A percentile compares a stretch with the other conserved stretches of the same genome.
Conservation (phyloP, 35 echinoderm and acorn worm genomes). For the Strongylocentrotus purpuratus region DNA sequence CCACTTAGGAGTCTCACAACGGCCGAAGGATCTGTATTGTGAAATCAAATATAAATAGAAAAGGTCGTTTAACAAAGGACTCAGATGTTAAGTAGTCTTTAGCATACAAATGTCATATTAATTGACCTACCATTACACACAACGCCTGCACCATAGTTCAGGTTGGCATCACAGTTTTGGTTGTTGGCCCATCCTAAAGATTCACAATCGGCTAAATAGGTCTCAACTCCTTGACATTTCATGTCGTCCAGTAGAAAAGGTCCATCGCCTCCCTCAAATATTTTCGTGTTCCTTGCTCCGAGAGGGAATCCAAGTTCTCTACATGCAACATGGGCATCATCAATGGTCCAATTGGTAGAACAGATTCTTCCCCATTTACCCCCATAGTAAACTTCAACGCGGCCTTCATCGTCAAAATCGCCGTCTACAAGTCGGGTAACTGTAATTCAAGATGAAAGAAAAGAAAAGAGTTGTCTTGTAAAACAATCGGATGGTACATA, state of each 20-base stretch:
- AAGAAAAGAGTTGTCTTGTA: too few species aligned
- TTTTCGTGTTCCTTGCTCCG: not conserved
- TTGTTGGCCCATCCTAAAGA: conserved; percentile 56
- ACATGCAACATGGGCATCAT: conserved; percentile 43
- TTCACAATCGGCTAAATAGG: conserved; percentile 60
- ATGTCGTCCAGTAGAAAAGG: conserved; percentile 75
- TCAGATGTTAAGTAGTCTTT: too few species aligned
- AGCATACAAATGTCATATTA: not conserved
- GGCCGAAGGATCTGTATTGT: not conserved
- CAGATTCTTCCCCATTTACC: conserved; percentile 49
- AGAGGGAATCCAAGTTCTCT: conserved; percentile 27
- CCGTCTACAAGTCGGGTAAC: conserved; percentile 43
- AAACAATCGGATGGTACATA: too few species aligned
- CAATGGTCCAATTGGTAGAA: not conserved
- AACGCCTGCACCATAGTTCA: not conserved
- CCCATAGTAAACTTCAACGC: conserved; percentile 43
- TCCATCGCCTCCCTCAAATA: conserved; percentile 53
- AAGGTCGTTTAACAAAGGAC: too few species aligned
- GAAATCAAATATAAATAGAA: too few species aligned
- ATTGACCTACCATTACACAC: conserved; percentile 31
- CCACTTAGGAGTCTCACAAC: conserved; percentile 7
- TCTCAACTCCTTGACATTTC: conserved; percentile 71
- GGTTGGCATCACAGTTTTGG: not conserved
- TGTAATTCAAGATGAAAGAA: not conserved
- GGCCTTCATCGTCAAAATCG: conserved; percentile 14